Percentiles rank a stretch among this genome's conserved stretches.
Conservation (phyloP, 2,888 invertebrate species). For the Yponomeuta plumbellus region DNA sequence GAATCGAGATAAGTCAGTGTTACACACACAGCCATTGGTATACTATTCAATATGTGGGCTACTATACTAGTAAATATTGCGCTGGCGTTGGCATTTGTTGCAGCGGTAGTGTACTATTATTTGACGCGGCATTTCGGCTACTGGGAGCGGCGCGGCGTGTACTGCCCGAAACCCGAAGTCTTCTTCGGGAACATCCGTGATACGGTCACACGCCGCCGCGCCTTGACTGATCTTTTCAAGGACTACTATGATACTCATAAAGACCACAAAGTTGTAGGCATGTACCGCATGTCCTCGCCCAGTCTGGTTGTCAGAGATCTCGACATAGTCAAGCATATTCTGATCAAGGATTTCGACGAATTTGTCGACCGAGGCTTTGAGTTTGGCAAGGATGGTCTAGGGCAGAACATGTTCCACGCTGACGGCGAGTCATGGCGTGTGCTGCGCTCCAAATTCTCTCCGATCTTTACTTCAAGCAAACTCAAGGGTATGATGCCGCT, state of each 20-base stretch:
- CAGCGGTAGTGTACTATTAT: neutral
- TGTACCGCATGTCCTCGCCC: conserved; percentile 20
- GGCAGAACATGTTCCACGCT: conserved; percentile 22
- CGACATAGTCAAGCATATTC: conserved; percentile 19
- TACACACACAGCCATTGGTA: neutral
- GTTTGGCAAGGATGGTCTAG: conserved; percentile 21
- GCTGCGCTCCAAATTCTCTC: conserved; percentile 20
- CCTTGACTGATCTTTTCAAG: neutral
- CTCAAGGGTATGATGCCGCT: conserved; percentile 22
- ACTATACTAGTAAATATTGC: neutral
- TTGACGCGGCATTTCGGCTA: neutral
- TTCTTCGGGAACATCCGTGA: conserved; percentile 12
- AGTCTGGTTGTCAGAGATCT: conserved; percentile 18
- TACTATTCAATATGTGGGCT: neutral
- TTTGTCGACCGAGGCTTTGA: conserved; percentile 21
- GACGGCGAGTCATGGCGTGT: conserved; percentile 23
- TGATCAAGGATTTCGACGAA: conserved; percentile 22
- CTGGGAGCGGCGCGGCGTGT: conserved; percentile 11
- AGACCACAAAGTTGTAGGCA: conserved; percentile 20
- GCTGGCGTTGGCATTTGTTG: conserved; percentile 5
- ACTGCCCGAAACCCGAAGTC: neutral
- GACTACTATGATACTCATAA: conserved; percentile 4
- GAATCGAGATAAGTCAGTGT: too few relatives aligned
- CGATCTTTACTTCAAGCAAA: conserved; percentile 22
- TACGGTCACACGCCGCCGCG: neutral